These are phyloP conservation scores for Cichladusa arquata DNA, from an alignment of 2,113 vertebrate genomes.

Conservation along the genomic window DNA sequence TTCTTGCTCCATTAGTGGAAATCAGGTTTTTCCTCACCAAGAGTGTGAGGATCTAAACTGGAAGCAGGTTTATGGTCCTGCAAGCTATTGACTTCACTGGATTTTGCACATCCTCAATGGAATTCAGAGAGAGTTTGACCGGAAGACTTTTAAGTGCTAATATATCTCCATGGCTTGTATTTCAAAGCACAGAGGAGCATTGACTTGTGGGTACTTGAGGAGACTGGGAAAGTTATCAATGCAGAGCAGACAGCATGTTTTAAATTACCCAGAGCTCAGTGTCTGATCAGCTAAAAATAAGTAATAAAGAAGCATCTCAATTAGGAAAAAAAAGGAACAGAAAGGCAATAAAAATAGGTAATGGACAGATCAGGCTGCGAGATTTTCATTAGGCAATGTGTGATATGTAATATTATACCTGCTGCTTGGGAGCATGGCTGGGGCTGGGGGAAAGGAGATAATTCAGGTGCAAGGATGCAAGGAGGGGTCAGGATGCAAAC, in stretches of 20 bases:
- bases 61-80: neutral
- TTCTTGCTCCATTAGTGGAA: neutral
- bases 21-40: neutral
- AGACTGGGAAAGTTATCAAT: constrained; percentile 39
- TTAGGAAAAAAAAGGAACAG: neutral
- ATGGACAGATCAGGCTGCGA: constrained; percentile 7
- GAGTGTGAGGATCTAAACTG: neutral
- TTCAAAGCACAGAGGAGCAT: constrained; percentile 30
- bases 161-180: constrained; percentile 1
- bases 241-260: constrained; percentile 32
- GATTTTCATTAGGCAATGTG: constrained; percentile 7
- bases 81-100: neutral
- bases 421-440: neutral
- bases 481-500: neutral
- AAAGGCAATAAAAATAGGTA: constrained; percentile 33
- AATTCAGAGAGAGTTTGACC: neutral
- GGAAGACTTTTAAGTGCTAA: constrained; percentile 38
- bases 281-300: constrained; percentile 55
- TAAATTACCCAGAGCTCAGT: constrained; percentile 5
- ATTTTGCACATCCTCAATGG: neutral
- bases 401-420: neutral
- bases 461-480: neutral
- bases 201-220: constrained; percentile 27
- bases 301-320: constrained; percentile 13
- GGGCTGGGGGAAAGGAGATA: constrained; percentile 31